Base-by-base conservation (phyloP, 2,888 invertebrate genomes). In the Limenitis arthemis region DNA sequence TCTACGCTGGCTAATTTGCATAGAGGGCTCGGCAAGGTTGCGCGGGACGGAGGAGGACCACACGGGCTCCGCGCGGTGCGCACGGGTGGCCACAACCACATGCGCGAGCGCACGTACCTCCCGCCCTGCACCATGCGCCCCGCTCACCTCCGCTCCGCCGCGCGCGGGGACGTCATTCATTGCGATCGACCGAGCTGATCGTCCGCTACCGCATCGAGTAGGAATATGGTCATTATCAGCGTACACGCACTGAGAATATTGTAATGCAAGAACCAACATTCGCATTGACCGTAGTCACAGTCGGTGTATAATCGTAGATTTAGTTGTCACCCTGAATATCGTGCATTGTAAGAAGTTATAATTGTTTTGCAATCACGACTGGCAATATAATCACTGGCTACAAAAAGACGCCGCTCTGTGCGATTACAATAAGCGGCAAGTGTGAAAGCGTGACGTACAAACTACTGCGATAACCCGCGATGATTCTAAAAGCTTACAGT, bases 1-100 rank as follows among this genome's bases (percentile, higher is more conserved):
- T 85, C 84, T 84, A 81, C 82, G 77, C 78, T 69, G 80, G 81
- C 84, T 84, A 86, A 86, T 86, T 85, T 86, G 86, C 86, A 86
- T 86, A 84, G 83, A 80, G 83, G 82, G 77, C 73, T 61, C 61
- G 44, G 59, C 67, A 58, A 63, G 62, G 59, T 49, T 58, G 54
- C 55, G 67, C 64, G 62, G 65, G 65, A 69, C 58, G 61, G 56
- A 53, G 60, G 60, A 63, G 84, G 88, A 88, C 87, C 88, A 88
- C 88, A 86, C 82, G 80, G 85, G 82, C 85, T 75, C 77, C 76
- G 81, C 78, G 79, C 80, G 79, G 83, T 66, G 72, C 80, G 77
- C 81, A 81, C 86, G 88, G 87, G 88, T 87, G 88, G 88, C 73
- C 79, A 77, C 83, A 79, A 81, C 80, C 79, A 84, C 83, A 77